Evolutionary conservation across 2,797 vertebrate genomes (phyloP).

Genomic region (Antennarius maculatus): DNA sequence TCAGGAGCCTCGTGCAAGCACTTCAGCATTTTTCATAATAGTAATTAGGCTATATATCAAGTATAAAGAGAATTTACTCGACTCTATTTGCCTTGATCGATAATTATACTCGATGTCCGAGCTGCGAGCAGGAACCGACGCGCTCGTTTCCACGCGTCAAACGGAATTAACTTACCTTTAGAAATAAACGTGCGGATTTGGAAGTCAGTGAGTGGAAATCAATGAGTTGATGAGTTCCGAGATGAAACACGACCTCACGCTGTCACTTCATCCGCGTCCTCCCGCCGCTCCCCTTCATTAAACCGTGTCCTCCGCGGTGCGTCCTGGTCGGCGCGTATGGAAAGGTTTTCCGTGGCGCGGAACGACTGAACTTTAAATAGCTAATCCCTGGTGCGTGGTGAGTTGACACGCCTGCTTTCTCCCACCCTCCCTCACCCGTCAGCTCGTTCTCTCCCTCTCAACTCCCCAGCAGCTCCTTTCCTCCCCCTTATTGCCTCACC

Average conservation of each 20-base stretch:
- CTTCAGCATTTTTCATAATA: neutral
- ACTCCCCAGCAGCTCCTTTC: neutral
- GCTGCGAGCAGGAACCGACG: no score
- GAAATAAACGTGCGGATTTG: neutral
- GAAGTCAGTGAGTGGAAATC: neutral
- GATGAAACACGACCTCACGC: neutral
- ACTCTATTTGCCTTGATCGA: neutral
- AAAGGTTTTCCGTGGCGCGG: conserved; percentile 44
- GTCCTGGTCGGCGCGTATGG: conserved; percentile 32
- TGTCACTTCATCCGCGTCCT: conserved; percentile 10
- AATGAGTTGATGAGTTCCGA: neutral
- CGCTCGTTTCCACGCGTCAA: neutral
- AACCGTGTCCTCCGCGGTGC: neutral
- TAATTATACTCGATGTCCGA: neutral
- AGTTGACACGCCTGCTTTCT: conserved; percentile 66
- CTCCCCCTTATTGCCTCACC: conserved; percentile 12
- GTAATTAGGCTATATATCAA: neutral
- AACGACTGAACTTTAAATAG: conserved; percentile 79
- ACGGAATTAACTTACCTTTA: conserved; percentile 40
- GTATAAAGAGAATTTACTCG: neutral
- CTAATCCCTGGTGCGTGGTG: conserved; percentile 63
- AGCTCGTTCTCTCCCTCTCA: no score
- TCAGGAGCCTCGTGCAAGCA: conserved; percentile 14
- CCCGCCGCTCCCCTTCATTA: neutral
- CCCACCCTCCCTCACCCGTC: conserved; percentile 23